These are phyloP conservation scores for Melanchra persicariae DNA, from an alignment of 2,888 invertebrate species.

Conservation along the genomic window DNA sequence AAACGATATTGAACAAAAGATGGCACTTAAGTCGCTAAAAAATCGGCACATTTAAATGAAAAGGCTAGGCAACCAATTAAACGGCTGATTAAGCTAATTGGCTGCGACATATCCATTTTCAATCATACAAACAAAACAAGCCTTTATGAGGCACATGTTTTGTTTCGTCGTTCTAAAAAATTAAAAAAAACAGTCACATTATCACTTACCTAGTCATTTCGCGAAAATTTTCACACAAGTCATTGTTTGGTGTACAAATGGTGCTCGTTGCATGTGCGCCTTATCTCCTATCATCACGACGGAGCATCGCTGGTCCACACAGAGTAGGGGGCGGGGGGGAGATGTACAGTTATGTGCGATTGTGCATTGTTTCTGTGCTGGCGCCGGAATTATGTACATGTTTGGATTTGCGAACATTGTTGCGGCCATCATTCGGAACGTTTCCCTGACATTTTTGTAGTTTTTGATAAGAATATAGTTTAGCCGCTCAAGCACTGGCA, in stretches of 20 bases:
- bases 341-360: slow-evolving; percentile 18
- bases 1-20: no score
- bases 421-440: not conserved
- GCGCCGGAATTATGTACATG: not conserved
- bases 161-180: not conserved
- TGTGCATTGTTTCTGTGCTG: slow-evolving; percentile 33
- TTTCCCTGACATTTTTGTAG: not conserved
- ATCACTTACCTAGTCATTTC: slow-evolving; percentile 7
- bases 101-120: no score
- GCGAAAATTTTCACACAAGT: not conserved
- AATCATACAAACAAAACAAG: not conserved
- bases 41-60: no score
- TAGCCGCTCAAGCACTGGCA: no score
- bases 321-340: slow-evolving; percentile 1
- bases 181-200: not conserved
- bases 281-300: slow-evolving; percentile 41
- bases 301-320: slow-evolving; percentile 8
- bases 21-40: no score
- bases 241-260: slow-evolving; percentile 30
- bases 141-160: no score
- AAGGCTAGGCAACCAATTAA: no score
- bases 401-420: slow-evolving; percentile 6
- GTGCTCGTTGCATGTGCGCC: slow-evolving; percentile 2
- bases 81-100: no score
- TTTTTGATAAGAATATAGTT: no score